Base-by-base conservation (phyloP, 2,797 vertebrate species). In the Crocodylus rhombifer region DNA sequence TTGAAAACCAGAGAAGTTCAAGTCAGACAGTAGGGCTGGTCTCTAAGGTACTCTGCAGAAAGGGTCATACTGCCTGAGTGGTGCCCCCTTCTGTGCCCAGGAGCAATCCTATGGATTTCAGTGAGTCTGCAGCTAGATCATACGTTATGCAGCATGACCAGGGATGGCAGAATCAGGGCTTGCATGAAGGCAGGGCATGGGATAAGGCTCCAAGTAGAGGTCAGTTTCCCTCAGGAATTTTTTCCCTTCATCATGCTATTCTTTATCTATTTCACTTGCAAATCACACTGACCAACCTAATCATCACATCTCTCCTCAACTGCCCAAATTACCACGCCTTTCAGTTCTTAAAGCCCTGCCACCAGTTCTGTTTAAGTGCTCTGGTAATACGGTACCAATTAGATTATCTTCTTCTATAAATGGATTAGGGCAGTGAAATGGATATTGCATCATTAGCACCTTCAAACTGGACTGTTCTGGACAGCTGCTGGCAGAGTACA, bases 321-420 rank as follows among this genome's bases (percentile, higher is more conserved):
- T 92, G 30, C 92, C 57, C 91, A 95, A 92, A 92, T 84, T 95
- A 93, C 87, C 2, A 1, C 93, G 85, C 0, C 3, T 89, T 97
- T 96, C 94, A 95, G 61, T 0, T 1, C 51, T 25, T 71, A 67
- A 16, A 13, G 91, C 96, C 55, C 77, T 85, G 73, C 91, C 15
- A 36, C 92, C 94, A 95, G 90, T 91, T 96, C 91, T 91, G 89
- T 91, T 90, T 25, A 95, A 30, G 42, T 95, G 89, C 86, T 95
- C 77, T 84, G 93, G 80, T 96, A 97, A 96, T 93, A 96, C 79
- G 84, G 82, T 97, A 87, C 91, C 95, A 95, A 96, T 97, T 97
- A 96, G 92, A 96, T 97, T 96, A 94, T 84, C 86, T 93, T 84
- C 60, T 76, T 94, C 93, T 95, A 91, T 94, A 96, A 97, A 93